Conservation (phyloP, 2,797 vertebrate species). For the Onychomys arenicola region DNA sequence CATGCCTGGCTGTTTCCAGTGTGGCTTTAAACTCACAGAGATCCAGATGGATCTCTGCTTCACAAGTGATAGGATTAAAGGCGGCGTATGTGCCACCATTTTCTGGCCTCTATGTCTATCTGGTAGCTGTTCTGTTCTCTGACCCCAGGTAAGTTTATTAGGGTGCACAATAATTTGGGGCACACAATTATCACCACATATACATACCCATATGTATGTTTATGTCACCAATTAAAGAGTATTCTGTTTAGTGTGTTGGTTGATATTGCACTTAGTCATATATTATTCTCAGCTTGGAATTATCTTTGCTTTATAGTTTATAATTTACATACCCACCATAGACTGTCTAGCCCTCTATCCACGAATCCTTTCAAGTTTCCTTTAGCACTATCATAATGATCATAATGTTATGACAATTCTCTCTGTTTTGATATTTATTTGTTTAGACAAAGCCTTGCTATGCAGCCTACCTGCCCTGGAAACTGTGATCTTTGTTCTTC, state of each 20-base stretch:
- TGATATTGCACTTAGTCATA: neutral
- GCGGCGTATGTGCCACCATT: too few species aligned
- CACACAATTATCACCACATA: too few species aligned
- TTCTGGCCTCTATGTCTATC: too few species aligned
- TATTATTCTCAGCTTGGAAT: neutral
- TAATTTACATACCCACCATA: neutral
- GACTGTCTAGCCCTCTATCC: neutral
- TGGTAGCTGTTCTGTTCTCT: too few species aligned
- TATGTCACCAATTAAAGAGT: neutral
- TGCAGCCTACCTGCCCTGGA: neutral
- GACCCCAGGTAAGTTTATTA: too few species aligned
- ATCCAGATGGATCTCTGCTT: too few species aligned
- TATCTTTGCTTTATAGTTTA: neutral
- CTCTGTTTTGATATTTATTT: neutral
- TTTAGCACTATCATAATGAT: neutral
- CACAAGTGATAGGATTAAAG: too few species aligned
- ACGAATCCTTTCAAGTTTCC: neutral
- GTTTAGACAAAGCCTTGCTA: neutral
- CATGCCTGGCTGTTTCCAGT: too few species aligned
- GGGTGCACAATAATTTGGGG: too few species aligned
- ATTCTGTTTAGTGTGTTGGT: neutral
- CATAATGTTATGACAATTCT: neutral
- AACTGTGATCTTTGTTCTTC: neutral
- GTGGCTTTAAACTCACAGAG: too few species aligned
- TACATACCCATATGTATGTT: too few species aligned